A percentile compares a stretch with the other conserved stretches of the same genome.
These are phyloP conservation scores for Gryllus longicercus DNA, from an alignment of 2,888 invertebrate species.

Conservation along the genomic window DNA sequence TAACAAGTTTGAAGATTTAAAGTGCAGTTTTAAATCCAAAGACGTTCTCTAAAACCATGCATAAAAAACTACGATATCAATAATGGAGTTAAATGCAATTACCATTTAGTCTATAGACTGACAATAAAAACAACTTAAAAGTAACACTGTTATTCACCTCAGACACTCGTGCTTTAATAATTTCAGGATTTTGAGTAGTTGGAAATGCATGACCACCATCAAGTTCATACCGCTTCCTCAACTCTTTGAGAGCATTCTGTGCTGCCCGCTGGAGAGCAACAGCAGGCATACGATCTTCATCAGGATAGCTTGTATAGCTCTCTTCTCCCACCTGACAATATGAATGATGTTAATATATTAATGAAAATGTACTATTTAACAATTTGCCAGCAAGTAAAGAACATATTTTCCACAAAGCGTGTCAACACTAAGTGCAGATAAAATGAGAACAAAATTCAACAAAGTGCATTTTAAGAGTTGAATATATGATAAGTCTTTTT, in stretches of 20 bases:
- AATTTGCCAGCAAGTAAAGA: no score
- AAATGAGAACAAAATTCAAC: no score
- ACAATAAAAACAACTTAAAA: slow-evolving; percentile 34
- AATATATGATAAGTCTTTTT: no score
- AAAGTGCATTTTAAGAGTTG: no score
- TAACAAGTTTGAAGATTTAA: no score
- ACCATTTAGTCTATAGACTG: slow-evolving; percentile 35
- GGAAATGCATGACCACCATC: slow-evolving; percentile 38
- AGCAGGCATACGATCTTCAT: slow-evolving; percentile 45
- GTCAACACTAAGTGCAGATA: no score
- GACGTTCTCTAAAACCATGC: no score
- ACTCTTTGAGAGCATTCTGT: slow-evolving; percentile 45
- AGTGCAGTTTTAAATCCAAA: no score
- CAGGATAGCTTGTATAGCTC: slow-evolving; percentile 49
- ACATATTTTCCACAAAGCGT: no score
- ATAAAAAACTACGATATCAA: no score
- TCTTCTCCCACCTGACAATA: slow-evolving; percentile 44
- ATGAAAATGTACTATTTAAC: no score
- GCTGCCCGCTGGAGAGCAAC: slow-evolving; percentile 50
- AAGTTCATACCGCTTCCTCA: slow-evolving; percentile 42
- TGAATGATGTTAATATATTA: background rate
- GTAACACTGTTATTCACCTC: background rate
- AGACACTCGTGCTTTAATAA: slow-evolving; percentile 39
- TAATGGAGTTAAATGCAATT: no score
- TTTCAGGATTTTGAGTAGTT: slow-evolving; percentile 40